Evolutionary conservation across 2,888 invertebrate species (phyloP), one percentile per base, ranked within the genome.

Genomic region (Meandrusa payeni): DNA sequence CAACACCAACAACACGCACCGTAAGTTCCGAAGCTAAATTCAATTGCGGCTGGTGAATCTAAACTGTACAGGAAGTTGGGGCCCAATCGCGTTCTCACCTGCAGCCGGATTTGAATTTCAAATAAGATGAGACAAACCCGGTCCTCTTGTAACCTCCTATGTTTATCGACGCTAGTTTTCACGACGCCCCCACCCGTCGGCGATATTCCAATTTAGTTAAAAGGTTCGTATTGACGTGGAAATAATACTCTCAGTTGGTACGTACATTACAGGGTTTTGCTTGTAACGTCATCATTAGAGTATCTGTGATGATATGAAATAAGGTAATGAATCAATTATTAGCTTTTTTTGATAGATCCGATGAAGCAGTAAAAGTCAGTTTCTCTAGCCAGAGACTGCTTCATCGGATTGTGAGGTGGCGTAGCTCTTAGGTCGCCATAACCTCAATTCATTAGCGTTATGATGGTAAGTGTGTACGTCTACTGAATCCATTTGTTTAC

Each of bases 51-150:
- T 65, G 62, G 64, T 69, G 69, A 77, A 80, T 79, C 73, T 76
- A 78, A 80, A 76, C 78, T 67, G 68, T 71, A 62, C 66, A 69
- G 77, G 73, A 78, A 79, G 76, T 78, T 76, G 69, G 61, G 32
- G 59, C 63, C 72, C 75, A 76, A 80, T 76, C 64, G 71, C 64
- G 71, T 78, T 76, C 72, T 74, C 82, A 85, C 81, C 82, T 82
- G 77, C 69, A 70, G 58, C 54, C 55, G 59, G 54, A 80, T 86
- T 79, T 83, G 81, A 82, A 83, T 71, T 85, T 86, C 80, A 83
- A 80, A 83, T 83, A 62, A 66, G 71, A 65, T 58, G 64, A 71
- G 70, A 75, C 73, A 76, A 75, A 68, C 69, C 70, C 64, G 58
- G 67, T 66, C 64, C 64, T 57, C 61, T 66, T 70, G 74, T 72